Percentiles rank a stretch among this genome's conserved stretches.
Conservation (phyloP, 2,888 invertebrate species). For the Drosophila infuscata region DNA sequence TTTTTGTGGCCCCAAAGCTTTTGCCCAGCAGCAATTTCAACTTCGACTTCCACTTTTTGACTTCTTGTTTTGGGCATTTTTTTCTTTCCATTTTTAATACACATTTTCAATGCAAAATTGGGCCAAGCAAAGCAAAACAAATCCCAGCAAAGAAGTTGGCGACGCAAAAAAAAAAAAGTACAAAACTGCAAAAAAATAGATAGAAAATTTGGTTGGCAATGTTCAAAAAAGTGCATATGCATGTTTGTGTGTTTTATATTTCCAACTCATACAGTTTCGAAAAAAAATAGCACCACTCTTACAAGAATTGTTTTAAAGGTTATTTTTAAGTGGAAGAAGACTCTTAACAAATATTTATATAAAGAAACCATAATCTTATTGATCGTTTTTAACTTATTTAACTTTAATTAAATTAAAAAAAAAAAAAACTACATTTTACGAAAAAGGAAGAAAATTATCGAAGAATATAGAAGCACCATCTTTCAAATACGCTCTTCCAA, state of each 20-base stretch:
- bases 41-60: constrained; percentile 60
- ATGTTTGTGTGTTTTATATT: neutral
- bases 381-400: too few species aligned
- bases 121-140: constrained; percentile 56
- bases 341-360: too few species aligned
- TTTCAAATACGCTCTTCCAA: too few species aligned
- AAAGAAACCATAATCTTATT: too few species aligned
- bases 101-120: constrained; percentile 57
- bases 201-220: constrained; percentile 19
- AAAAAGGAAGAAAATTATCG: too few species aligned
- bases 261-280: neutral
- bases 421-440: too few species aligned
- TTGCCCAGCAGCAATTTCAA: constrained; percentile 55
- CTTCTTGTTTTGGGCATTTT: constrained; percentile 29
- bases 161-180: constrained; percentile 15
- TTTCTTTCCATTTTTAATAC: constrained; percentile 13
- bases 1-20: constrained; percentile 34
- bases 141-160: constrained; percentile 32
- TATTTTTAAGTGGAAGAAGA: too few species aligned
- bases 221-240: neutral
- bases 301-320: neutral
- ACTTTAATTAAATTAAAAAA: too few species aligned
- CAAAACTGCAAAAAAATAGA: constrained; percentile 3
- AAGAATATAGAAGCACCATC: too few species aligned
- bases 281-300: neutral